A percentile compares a stretch with the other conserved stretches of the same genome.
phyloP scores from a whole-genome alignment of 35 echinoderm and acorn worm genomes.

The Chiridota heheva region DNA sequence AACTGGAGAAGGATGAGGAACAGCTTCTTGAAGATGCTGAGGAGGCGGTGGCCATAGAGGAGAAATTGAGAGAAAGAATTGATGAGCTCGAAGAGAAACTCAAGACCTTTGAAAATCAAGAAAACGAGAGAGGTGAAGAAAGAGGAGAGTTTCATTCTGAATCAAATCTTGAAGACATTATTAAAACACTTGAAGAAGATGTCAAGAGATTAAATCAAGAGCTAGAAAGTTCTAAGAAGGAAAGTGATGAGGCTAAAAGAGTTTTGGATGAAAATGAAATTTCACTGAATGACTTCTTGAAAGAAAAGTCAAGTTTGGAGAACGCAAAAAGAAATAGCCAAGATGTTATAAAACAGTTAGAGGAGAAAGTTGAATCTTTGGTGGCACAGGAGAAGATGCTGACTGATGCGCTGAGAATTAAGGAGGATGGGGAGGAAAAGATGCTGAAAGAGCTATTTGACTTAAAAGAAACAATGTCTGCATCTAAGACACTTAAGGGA shows the following conservation, averaged over 20 bases:
- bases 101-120: not conserved
- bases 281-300: no score
- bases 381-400: constrained; percentile 14
- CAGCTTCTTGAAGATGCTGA: constrained; percentile 30
- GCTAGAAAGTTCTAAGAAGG: not conserved
- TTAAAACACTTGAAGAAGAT: constrained; percentile 17
- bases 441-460: constrained; percentile 2
- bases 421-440: not conserved
- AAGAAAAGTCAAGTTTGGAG: no score
- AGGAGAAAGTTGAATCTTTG: not conserved
- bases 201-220: not conserved
- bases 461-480: no score
- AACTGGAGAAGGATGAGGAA: constrained; percentile 34
- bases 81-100: constrained; percentile 28
- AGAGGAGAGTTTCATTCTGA: not conserved
- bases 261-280: no score
- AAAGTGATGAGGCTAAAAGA: not conserved
- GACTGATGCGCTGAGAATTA: not conserved
- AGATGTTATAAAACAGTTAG: no score
- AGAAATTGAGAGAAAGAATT: constrained; percentile 45
- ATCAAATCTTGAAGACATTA: no score
- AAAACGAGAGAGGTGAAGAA: not conserved
- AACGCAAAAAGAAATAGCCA: no score
- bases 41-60: constrained; percentile 36
- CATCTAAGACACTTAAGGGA: no score